phyloP scores from a whole-genome alignment of 2,113 vertebrate species.

The Lamprotornis superbus region DNA sequence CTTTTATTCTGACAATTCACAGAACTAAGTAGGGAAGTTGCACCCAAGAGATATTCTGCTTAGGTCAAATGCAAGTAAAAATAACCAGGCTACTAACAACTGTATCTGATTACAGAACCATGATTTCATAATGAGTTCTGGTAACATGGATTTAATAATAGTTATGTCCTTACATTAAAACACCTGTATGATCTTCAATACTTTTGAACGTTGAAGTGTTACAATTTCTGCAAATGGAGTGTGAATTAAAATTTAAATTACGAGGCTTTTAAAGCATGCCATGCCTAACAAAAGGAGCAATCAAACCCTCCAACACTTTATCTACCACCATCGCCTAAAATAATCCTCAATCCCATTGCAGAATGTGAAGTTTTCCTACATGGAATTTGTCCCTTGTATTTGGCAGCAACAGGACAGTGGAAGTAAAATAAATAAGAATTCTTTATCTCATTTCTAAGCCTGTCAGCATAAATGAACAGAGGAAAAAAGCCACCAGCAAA shows the following conservation, averaged over 20 bases:
- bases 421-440: not conserved
- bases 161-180: not conserved
- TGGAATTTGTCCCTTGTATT: not conserved
- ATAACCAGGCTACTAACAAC: not conserved
- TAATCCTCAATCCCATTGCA: not conserved
- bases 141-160: not conserved
- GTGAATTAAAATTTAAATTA: not conserved
- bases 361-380: not conserved
- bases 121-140: not conserved
- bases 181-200: not conserved
- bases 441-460: not conserved
- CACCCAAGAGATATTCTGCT: not conserved
- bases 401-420: not conserved
- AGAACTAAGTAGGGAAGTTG: not conserved
- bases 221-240: not conserved
- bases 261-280: not conserved
- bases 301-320: not conserved
- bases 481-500: not conserved
- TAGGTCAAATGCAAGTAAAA: not conserved
- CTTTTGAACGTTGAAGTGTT: not conserved
- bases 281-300: not conserved
- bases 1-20: not conserved
- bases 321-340: not conserved
- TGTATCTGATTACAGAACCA: not conserved
- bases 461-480: not conserved